These are phyloP conservation scores for Bombus superbus DNA, from an alignment of 1,140 invertebrate species.

Conservation along the genomic window DNA sequence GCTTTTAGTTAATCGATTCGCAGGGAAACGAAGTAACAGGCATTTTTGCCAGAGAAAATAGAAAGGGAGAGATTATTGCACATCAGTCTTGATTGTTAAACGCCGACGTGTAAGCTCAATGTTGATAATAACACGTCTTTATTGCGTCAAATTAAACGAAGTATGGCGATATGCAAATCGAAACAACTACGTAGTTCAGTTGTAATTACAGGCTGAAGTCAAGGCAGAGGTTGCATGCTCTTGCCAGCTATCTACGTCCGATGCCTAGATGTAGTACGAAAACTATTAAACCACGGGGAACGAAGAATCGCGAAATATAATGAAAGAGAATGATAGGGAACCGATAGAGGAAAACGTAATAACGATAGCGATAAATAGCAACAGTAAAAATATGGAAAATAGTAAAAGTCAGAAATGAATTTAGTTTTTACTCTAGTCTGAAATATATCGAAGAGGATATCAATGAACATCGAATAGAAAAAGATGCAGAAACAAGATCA, in stretches of 20 bases:
- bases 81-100: neutral
- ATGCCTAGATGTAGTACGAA: neutral
- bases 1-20: neutral
- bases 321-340: neutral
- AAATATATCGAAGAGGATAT: neutral
- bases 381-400: neutral
- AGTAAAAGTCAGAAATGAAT: neutral
- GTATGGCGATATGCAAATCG: conserved; percentile 16
- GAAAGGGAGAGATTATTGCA: neutral
- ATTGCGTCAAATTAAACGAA: conserved; percentile 12
- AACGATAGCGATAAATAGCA: neutral
- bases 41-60: neutral
- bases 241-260: neutral
- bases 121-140: conserved; percentile 23
- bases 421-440: neutral
- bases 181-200: neutral
- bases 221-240: conserved; percentile 6
- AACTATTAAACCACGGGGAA: neutral
- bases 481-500: neutral
- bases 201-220: conserved; percentile 11
- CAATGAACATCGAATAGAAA: neutral
- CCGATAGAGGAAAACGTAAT: neutral
- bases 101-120: neutral
- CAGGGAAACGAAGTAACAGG: neutral
- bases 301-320: neutral